Percentiles rank a stretch among this genome's conserved stretches.
Conservation (phyloP, 2,888 invertebrate species). For the Stratiomys singularior region DNA sequence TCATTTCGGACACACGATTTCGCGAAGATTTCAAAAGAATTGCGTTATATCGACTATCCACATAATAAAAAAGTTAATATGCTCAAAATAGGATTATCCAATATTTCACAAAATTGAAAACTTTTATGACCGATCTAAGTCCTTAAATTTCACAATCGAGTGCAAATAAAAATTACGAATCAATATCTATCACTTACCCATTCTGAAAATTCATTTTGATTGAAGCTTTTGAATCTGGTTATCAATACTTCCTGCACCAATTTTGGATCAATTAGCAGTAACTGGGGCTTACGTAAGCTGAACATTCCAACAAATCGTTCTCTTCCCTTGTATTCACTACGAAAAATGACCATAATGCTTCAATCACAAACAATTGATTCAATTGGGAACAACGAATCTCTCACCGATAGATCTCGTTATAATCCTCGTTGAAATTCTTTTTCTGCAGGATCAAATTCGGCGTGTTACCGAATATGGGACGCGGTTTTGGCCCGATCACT, state of each 20-base stretch:
- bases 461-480: conserved; percentile 57
- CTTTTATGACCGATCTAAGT: too few species aligned
- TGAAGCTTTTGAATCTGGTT: conserved; percentile 58
- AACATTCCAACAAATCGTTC: conserved; percentile 59
- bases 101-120: too few species aligned
- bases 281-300: conserved; percentile 54
- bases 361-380: not conserved
- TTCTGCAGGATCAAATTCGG: conserved; percentile 50
- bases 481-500: conserved; percentile 57
- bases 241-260: conserved; percentile 60
- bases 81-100: too few species aligned
- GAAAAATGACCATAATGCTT: not conserved
- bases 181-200: conserved; percentile 22
- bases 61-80: too few species aligned
- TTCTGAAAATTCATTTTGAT: conserved; percentile 55
- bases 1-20: too few species aligned
- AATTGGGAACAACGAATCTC: not conserved
- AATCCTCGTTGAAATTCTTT: conserved; percentile 56
- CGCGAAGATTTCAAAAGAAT: too few species aligned
- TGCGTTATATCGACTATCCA: too few species aligned
- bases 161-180: too few species aligned
- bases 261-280: conserved; percentile 58
- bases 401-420: conserved; percentile 59
- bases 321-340: conserved; percentile 17
- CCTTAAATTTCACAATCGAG: too few species aligned